A percentile compares a stretch with the other conserved stretches of the same genome.
phyloP scores from a whole-genome alignment of 2,888 invertebrate genomes.

The Tiliacea citrago region DNA sequence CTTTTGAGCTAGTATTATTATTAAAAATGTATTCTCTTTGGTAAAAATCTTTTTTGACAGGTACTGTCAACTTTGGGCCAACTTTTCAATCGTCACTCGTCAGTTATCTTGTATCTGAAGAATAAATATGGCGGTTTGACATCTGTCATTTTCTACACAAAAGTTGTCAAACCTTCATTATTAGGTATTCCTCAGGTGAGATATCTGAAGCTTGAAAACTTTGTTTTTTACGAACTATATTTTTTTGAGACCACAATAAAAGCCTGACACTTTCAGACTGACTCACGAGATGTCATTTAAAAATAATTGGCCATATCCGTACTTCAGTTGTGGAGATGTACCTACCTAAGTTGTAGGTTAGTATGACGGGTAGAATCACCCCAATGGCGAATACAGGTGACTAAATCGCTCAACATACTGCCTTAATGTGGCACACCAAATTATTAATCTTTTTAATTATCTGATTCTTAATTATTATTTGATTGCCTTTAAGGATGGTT shows the following conservation, averaged over 20 bases:
- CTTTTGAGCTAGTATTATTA: background rate
- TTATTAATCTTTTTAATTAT: background rate
- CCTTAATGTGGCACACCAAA: conserved; percentile 1
- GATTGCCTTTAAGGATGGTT: background rate
- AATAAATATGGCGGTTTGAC: background rate
- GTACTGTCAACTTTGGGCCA: background rate
- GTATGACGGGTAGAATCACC: background rate
- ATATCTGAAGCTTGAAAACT: background rate
- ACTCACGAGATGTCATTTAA: background rate
- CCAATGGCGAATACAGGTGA: background rate
- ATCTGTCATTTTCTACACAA: background rate
- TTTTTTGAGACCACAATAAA: background rate
- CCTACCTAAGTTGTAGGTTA: no score
- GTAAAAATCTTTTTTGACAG: background rate
- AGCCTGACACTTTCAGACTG: no score
- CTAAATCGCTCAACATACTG: background rate
- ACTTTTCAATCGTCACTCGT: background rate
- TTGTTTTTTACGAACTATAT: background rate
- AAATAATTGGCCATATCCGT: background rate
- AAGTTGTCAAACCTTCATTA: background rate
- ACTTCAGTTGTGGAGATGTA: background rate
- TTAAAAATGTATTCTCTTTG: background rate
- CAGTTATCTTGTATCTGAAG: background rate
- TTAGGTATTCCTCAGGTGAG: background rate
- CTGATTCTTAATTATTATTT: no score